phyloP scores from a whole-genome alignment of 2,888 invertebrate genomes.

The Acleris cristana region DNA sequence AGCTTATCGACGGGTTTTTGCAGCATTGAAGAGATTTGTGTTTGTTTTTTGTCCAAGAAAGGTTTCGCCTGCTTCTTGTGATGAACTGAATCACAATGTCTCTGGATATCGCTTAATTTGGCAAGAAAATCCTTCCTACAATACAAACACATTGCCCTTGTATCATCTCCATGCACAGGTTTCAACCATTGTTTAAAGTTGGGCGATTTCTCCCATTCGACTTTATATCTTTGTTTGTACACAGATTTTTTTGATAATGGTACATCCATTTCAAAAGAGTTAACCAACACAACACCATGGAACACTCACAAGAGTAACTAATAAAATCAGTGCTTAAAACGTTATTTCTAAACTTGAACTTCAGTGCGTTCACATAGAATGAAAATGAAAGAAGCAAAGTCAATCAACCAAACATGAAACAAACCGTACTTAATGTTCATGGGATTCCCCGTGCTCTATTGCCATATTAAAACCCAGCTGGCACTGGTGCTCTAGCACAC shows the following conservation, averaged over 20 bases:
- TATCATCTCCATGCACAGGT: conserved; percentile 40
- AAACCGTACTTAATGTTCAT: too few species aligned
- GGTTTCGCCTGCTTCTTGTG: conserved; percentile 41
- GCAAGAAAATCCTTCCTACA: conserved; percentile 38
- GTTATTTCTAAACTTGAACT: too few species aligned
- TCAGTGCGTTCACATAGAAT: too few species aligned
- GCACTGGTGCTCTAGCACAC: background rate
- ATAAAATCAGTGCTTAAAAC: background rate
- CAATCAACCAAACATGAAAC: too few species aligned
- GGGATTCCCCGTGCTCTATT: too few species aligned
- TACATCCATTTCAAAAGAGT: conserved; percentile 30
- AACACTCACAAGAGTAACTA: conserved; percentile 35
- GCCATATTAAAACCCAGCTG: background rate
- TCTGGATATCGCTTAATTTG: conserved; percentile 24
- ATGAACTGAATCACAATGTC: conserved; percentile 40
- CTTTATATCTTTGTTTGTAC: conserved; percentile 34
- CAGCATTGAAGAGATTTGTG: conserved; percentile 16
- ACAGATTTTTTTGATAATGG: background rate
- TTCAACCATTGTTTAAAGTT: conserved; percentile 35
- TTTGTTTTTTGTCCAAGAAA: conserved; percentile 40
- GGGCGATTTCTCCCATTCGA: conserved; percentile 30
- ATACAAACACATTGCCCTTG: conserved; percentile 39
- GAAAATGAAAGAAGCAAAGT: too few species aligned
- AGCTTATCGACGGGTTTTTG: conserved; percentile 36
- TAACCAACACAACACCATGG: conserved; percentile 36